Evolutionary conservation across 2,113 vertebrate species (phyloP), one percentile per base, ranked within the genome.

Genomic region (Scomber colias): DNA sequence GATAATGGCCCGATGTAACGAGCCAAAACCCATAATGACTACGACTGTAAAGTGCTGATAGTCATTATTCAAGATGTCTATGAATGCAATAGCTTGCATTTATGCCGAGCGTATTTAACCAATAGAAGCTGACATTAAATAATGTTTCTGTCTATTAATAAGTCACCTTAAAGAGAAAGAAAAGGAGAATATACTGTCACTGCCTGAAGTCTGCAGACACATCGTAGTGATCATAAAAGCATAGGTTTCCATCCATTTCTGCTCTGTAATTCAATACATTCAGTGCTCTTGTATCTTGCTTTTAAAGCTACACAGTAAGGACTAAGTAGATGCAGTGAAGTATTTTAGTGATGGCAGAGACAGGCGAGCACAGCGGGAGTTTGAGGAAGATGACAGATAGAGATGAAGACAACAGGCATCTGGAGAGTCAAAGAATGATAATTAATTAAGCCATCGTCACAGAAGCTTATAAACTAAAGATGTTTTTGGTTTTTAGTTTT

Each of bases 381-480:
- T 7, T 40, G 35, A 40, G 5, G 69, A 69, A 60, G 56, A 64
- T 62, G 53, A 68, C 53, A 74, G 79, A 74, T 72, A 54, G 75
- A 86, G 75, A 78, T 16, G 21, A 76, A 69, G 76, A 77, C 69
- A 70, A 81, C 77, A 68, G 80, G 59, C 62, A 19, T 40, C 75
- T 1, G 2, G 45, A 72, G 72, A 80, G 72, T 21, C 73, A 70
- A 51, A 81, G 70, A 75, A 81, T 75, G 60, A n/a, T 59, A 71
- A 81, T 81, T 75, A 87, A 87, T 74, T 51, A 77, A 77, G 69
- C 48, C 44, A 16, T 87, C 21, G 53, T 3, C 75, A 63, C 79
- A 27, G 70, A 78, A 79, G 72, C 61, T 17, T 60, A 31, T 11
- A 30, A 21, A 40, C 49, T 49, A 54, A 62, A 55, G 57, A 68